phyloP scores from a whole-genome alignment of 2,113 vertebrate genomes.

The Asarcornis scutulata region DNA sequence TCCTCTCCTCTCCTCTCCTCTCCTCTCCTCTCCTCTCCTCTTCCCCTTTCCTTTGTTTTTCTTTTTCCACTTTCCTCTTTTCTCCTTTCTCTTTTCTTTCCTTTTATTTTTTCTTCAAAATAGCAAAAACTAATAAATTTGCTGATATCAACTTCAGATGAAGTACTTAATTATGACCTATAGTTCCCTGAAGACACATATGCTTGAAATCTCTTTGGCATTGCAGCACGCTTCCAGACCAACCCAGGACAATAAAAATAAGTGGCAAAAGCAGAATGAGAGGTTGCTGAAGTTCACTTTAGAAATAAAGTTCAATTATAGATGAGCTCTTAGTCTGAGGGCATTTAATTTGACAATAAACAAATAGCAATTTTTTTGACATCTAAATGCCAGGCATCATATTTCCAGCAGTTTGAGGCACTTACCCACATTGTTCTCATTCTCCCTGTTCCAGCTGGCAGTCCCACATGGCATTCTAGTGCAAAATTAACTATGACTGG shows the following conservation, averaged over 20 bases:
- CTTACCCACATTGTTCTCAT: not conserved
- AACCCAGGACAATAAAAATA: not conserved
- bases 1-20: too few species aligned
- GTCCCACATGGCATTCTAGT: not conserved
- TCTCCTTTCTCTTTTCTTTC: too few species aligned
- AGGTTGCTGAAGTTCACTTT: not conserved
- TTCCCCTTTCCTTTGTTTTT: too few species aligned
- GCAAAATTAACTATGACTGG: conserved; percentile 50
- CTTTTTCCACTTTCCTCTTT: too few species aligned
- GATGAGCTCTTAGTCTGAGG: conserved; percentile 25
- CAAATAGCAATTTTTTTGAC: conserved; percentile 25
- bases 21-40: too few species aligned
- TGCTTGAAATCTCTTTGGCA: not conserved
- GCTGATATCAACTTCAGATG: not conserved
- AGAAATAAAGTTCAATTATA: conserved; percentile 36
- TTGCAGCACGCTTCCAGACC: not conserved
- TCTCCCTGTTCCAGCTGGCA: not conserved
- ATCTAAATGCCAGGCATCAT: not conserved
- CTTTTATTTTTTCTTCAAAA: not conserved
- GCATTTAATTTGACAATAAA: conserved; percentile 17
- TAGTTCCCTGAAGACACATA: not conserved
- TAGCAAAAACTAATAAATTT: not conserved
- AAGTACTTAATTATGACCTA: not conserved
- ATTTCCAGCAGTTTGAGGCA: conserved; percentile 1
- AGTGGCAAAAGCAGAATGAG: not conserved